Conservation (phyloP, 1,140 invertebrate genomes). For the Palaemon carinicauda region DNA sequence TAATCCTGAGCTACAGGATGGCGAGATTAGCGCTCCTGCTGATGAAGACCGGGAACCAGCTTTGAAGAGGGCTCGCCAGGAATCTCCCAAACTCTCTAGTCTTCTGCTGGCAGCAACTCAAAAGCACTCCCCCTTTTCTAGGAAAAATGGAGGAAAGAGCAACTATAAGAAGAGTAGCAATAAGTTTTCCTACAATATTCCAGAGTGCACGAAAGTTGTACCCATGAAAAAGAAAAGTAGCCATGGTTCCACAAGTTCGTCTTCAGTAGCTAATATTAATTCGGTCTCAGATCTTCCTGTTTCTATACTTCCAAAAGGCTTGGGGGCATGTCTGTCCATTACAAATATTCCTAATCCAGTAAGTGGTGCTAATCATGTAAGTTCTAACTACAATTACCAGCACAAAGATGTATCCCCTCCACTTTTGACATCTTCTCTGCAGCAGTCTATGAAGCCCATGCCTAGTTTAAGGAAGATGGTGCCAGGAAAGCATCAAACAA, state of each 20-base stretch:
- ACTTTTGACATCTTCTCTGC: conserved; percentile 23
- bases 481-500: conserved; percentile 35
- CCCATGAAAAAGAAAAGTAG: too few species aligned
- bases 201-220: conserved; percentile 16
- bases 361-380: not conserved
- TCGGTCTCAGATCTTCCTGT: not conserved
- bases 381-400: not conserved
- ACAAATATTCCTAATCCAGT: conserved; percentile 52
- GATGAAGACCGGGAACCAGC: conserved; percentile 52
- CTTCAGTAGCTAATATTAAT: not conserved
- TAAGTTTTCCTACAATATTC: conserved; percentile 40
- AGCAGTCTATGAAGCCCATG: conserved; percentile 45
- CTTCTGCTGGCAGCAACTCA: conserved; percentile 47
- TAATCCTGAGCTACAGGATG: not conserved
- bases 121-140: conserved; percentile 32
- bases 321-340: conserved; percentile 48
- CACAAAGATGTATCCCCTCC: conserved; percentile 4
- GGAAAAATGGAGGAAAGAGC: not conserved
- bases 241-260: conserved; percentile 24
- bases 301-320: conserved; percentile 47
- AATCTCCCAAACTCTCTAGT: conserved; percentile 58
- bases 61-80: conserved; percentile 51
- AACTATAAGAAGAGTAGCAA: not conserved
- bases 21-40: not conserved
- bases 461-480: conserved; percentile 52